Conservation (phyloP, 2,888 invertebrate genomes). For the Watsonalla cultraria region DNA sequence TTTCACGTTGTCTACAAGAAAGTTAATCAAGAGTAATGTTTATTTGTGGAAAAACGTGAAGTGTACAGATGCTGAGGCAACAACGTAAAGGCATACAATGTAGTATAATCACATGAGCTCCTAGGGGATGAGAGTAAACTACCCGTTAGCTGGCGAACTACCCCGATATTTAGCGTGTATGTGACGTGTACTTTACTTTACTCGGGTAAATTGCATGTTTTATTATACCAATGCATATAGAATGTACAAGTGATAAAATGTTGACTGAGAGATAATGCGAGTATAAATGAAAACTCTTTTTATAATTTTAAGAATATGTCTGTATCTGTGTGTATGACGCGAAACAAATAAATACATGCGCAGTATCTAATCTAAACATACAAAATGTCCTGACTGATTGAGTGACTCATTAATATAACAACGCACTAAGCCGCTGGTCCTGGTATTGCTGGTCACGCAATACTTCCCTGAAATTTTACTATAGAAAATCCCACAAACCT, state of each 20-base stretch:
- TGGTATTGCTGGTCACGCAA: no score
- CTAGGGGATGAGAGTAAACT: slow-evolving; percentile 3
- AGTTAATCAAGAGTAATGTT: slow-evolving; percentile 4
- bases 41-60: slow-evolving; percentile 2
- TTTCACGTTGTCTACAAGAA: not conserved
- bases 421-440: no score
- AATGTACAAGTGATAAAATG: not conserved
- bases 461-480: no score
- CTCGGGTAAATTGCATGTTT: not conserved
- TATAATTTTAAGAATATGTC: no score
- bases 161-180: slow-evolving; percentile 3
- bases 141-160: slow-evolving; percentile 6
- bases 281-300: not conserved
- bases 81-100: slow-evolving; percentile 7
- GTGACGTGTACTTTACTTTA: slow-evolving; percentile 1
- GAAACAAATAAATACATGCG: no score
- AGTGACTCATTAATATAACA: no score
- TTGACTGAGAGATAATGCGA: not conserved
- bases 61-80: not conserved
- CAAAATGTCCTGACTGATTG: no score
- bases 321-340: no score
- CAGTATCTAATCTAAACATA: no score
- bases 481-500: no score
- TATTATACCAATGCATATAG: not conserved
- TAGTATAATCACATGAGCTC: slow-evolving; percentile 9